phyloP scores from a whole-genome alignment of 2,113 vertebrate species.

The Sphyrna mokarran region DNA sequence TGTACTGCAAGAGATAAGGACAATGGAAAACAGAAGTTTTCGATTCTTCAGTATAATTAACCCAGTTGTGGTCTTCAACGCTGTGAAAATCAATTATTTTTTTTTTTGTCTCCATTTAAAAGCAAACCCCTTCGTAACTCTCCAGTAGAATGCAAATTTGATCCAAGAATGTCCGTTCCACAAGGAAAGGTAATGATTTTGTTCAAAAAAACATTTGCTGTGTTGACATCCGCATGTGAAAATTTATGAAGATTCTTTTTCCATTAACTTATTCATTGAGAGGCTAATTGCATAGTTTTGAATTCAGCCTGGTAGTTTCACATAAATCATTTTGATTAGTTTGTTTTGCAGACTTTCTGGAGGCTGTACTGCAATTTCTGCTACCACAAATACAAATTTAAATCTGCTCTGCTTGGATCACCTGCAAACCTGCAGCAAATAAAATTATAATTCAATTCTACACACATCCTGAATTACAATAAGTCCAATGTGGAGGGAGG shows the following conservation, averaged over 20 bases:
- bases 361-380: background rate
- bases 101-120: background rate
- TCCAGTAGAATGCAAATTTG: background rate
- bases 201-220: background rate
- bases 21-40: background rate
- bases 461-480: background rate
- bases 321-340: background rate
- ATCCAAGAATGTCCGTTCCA: background rate
- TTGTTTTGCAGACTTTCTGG: background rate
- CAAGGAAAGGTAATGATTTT: background rate
- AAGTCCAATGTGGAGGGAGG: background rate
- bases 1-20: background rate
- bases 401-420: background rate
- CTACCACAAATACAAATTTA: background rate
- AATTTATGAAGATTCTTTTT: background rate
- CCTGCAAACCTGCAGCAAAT: background rate
- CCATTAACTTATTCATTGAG: background rate
- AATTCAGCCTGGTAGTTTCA: background rate
- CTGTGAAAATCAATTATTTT: background rate
- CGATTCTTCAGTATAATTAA: background rate
- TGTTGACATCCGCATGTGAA: background rate
- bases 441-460: background rate
- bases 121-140: background rate
- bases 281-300: background rate
- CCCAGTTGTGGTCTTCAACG: background rate